Conservation (phyloP, 2,113 vertebrate species). For the rabbit (Oryctolagus cuniculus) region DNA sequence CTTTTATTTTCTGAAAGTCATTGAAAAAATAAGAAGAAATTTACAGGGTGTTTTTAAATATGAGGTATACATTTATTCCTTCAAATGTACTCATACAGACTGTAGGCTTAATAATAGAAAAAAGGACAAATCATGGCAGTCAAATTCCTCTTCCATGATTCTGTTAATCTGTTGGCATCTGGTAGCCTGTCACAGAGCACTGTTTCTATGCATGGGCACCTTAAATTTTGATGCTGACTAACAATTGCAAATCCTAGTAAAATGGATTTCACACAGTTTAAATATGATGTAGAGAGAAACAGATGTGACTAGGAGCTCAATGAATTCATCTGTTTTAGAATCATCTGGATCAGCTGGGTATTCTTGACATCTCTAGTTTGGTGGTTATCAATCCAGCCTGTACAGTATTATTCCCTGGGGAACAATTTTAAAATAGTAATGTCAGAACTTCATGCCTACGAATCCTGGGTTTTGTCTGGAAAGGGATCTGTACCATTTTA, state of each 20-base stretch:
- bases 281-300: background rate
- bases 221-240: slow-evolving; percentile 18
- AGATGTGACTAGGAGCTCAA: background rate
- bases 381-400: background rate
- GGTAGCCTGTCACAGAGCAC: background rate
- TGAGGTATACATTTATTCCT: slow-evolving; percentile 51
- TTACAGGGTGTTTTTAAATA: slow-evolving; percentile 23
- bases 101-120: slow-evolving; percentile 53
- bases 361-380: background rate
- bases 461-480: background rate
- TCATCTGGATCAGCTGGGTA: background rate
- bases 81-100: slow-evolving; percentile 56
- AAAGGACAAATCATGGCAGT: slow-evolving; percentile 44
- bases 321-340: slow-evolving; percentile 1
- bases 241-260: slow-evolving; percentile 33
- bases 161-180: background rate
- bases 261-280: background rate
- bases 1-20: slow-evolving; percentile 43
- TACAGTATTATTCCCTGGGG: background rate
- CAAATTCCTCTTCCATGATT: background rate
- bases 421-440: background rate
- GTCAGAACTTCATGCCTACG: background rate
- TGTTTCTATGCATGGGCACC: background rate
- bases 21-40: slow-evolving; percentile 57
- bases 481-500: background rate